Evolutionary conservation across 2,113 vertebrate genomes (phyloP), one percentile per base, ranked within the genome.

Genomic region (Mellivora capensis): DNA sequence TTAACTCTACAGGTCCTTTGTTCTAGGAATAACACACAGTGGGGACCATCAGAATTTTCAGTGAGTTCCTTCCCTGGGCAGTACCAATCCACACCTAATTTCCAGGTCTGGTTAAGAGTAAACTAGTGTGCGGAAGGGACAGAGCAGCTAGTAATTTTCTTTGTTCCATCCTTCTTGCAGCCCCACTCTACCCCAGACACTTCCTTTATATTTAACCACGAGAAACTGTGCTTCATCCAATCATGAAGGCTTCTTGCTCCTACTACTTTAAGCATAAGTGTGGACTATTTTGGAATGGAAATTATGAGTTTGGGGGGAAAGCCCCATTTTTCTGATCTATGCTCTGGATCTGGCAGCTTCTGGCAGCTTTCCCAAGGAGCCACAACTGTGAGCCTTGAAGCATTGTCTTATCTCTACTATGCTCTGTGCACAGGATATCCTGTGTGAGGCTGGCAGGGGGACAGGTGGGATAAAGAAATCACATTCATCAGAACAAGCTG

Each of bases 391-490:
- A 79, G 72, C 34, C 64, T 17, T 2, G 39, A 25, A 7, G 3
- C 0, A 1, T 5, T 88, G 72, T 27, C 84, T 74, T 67, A 91
- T 76, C 47, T 93, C 69, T 54, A 37, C 27, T 15, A 10, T 34
- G 31, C 93, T 97, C 87, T 89, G 52, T 80, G 9, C 8, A 72
- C 15, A 88, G 79, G 59, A 96, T 90, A 81, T 86, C 93, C 80
- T 91, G 79, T n/a, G 31, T 87, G 52, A 72, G 71, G 7, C 39
- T 96, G 62, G 52, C 81, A 64, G 4, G 76, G 20, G 15, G 54
- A 6, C 27, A 88, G 25, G 49, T 47, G 5, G 29, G 9, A 52
- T 1, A 57, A 44, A 93, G 81, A 87, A 29, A 92, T 61, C 2
- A 0, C 85, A 39, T 84, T 54, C 83, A 87, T 71, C 34, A 93